Evolutionary conservation across 2,113 vertebrate genomes (phyloP), one percentile per base, ranked within the genome.

Genomic region (Epinephelus moara): DNA sequence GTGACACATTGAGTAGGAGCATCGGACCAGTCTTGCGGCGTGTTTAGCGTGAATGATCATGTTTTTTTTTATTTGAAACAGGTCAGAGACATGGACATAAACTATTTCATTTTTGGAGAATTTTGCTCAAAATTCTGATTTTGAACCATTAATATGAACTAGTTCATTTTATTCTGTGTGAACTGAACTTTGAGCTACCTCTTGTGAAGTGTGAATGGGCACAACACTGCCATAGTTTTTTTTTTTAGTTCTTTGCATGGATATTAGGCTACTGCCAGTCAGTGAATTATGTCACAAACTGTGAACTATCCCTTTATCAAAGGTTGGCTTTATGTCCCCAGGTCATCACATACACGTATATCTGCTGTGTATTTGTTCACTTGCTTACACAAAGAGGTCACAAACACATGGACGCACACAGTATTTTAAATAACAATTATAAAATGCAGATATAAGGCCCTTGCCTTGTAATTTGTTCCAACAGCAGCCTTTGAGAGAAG

Each of bases 391-490:
- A 74, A 61, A 66, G 12, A 76, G 37, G 59, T 53, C 33, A 75
- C 21, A 75, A 25, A 75, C 27, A 80, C 27, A 40, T 59, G 52
- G 61, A n/a, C 17, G 59, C 53, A 78, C 0, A 69, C n/a, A 80
- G 50, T 50, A 11, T 45, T 59, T 70, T 25, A 63, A 70, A 56
- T 80, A 69, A 62, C 52, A 71, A 84, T 72, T 67, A 57, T 49
- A 33, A 67, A 75, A 82, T 75, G 42, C 52, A 75, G 19, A 71
- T 78, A 11, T 25, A 45, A 40, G 9, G 18, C 23, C 45, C 15
- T 57, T 73, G 23, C 13, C 57, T 66, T 62, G 33, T 55, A 75
- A 78, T 66, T 60, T 61, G 70, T 88, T 77, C 60, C 64, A 72
- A 61, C 52, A 71, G 60, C 53, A 83, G 45, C 57, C 27, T 78